phyloP scores from a whole-genome alignment of 1,140 invertebrate genomes.

The Orchesella cincta region DNA sequence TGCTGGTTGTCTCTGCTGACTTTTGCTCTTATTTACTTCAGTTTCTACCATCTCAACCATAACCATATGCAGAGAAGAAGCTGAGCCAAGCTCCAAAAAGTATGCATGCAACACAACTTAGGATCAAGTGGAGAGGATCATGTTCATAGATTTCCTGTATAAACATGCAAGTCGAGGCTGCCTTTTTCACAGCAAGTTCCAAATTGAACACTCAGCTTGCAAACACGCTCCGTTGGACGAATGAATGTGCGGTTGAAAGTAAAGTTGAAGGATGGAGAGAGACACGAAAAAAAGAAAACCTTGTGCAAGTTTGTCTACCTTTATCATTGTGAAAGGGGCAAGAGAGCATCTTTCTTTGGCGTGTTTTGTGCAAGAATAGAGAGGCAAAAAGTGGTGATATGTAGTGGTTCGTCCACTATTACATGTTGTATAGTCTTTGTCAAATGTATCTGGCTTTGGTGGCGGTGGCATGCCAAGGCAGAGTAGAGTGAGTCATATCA shows the following conservation, averaged over 20 bases:
- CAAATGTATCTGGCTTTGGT: too few species aligned
- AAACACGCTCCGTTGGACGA: slow-evolving; percentile 3
- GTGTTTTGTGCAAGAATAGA: too few species aligned
- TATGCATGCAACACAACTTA: neutral
- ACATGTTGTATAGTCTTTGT: too few species aligned
- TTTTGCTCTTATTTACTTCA: slow-evolving; percentile 22
- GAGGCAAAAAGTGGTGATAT: too few species aligned
- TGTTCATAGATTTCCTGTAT: slow-evolving; percentile 4
- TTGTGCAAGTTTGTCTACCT: slow-evolving; percentile 27
- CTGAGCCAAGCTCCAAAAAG: too few species aligned
- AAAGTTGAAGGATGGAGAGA: slow-evolving; percentile 19
- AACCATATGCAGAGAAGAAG: neutral
- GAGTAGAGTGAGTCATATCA: too few species aligned
- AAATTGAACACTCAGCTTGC: slow-evolving; percentile 6
- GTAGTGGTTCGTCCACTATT: too few species aligned
- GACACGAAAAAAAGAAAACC: neutral
- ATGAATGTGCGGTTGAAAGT: slow-evolving; percentile 9
- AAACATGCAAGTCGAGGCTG: too few species aligned
- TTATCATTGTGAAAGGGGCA: slow-evolving; percentile 9
- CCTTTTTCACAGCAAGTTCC: neutral
- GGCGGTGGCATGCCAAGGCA: too few species aligned
- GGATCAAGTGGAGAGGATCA: neutral
- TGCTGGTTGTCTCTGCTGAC: neutral
- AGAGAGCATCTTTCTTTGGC: neutral
- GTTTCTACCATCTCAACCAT: neutral